Evolutionary conservation across 2,797 vertebrate genomes (phyloP), one percentile per base, ranked within the genome.

Genomic region (Coreius guichenoti): DNA sequence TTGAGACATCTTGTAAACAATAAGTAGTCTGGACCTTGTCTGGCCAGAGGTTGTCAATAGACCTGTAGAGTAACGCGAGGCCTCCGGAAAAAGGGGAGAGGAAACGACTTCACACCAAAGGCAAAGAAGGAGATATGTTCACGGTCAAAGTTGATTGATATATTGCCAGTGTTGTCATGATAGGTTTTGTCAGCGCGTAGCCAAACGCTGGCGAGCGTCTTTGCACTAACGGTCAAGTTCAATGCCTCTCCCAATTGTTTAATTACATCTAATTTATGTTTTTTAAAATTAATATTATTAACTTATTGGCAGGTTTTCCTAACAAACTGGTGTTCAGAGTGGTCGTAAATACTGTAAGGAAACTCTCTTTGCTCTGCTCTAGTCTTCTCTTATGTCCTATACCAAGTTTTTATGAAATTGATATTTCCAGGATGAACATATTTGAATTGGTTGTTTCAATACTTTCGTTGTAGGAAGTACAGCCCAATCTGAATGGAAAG

Each of bases 1-100:
- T 93, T 93, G 95, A 96, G 94, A 95, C 94, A 95, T 93, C 94
- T 95, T 93, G 94, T 95, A 95, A 96, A 96, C 88, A 89, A 89
- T 94, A 90, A 93, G 93, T 92, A 91, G 95, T 95, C 95, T 95
- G 94, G 94, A 90, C 92, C 84, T 90, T 94, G 94, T 96, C 95
- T 95, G 92, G 94, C 81, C 86, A 83, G 85, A 86, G 89, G 85
- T 49, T 79, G 89, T 82, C 90, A 87, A 86, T 75, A 88, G 85
- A 86, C 89, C 76, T 84, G 72, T 69, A 82, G 83, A 85, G 86
- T 68, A 73, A 58, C 83, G 51, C 65, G 58, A 70, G 80, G 54
- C 61, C 72, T 69, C 81, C 86, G 82, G 84, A 83, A 85, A 86
- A 86, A 90, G 85, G 88, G 86, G 86, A 91, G 89, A 89, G 92